Evolutionary conservation across 1,140 invertebrate species (phyloP), one percentile per base, ranked within the genome.

Genomic region (Mactra quadrangularis): DNA sequence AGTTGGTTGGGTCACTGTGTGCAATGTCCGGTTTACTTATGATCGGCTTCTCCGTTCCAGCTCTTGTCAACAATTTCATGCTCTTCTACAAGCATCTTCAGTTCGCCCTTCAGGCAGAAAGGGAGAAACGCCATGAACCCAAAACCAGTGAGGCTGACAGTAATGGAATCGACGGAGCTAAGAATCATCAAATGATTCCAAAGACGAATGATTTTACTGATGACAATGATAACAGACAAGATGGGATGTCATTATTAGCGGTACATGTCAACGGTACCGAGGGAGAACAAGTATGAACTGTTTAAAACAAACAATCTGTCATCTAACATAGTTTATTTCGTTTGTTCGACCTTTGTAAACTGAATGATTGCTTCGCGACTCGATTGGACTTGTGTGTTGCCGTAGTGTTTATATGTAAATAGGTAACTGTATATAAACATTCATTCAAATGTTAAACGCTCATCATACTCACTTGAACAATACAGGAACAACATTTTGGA

Each of bases 11-110:
- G 0, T 79, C 84, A 0, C 17, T 88, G n/a, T 87, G 98, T 96
- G 98, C 98, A 95, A 97, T 99, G 95, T 98, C 97, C 95, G 98
- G 98, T 94, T 97, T 99, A 94, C 95, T 99, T 95, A 97, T 99
- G 95, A 97, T 99, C 95, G 98, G 77, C 6, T 81, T 81, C n/a
- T 70, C 77, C 7, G 77, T 81, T 1, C 77, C 77, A 13, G 55
- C 53, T 6, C 55, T 81, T 17, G 77, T 81, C 22, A 81, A 81
- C 29, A 81, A 81, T 45, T 81, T 81, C 66, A 59, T 70, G 50
- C 25, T 81, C 13, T 81, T 57, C 25, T 71, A 81, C 29, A 70
- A 70, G 13, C 66, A 81, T 35, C 25, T 71, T 9, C 77, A 81
- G 25, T 71, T 81, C 17, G 77, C 64, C 15, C 41, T 81, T 13